A percentile compares a stretch with the other conserved stretches of the same genome.
These are phyloP conservation scores for Pipistrellus pygmaeus DNA, from an alignment of 2,797 vertebrate genomes.

Conservation along the genomic window DNA sequence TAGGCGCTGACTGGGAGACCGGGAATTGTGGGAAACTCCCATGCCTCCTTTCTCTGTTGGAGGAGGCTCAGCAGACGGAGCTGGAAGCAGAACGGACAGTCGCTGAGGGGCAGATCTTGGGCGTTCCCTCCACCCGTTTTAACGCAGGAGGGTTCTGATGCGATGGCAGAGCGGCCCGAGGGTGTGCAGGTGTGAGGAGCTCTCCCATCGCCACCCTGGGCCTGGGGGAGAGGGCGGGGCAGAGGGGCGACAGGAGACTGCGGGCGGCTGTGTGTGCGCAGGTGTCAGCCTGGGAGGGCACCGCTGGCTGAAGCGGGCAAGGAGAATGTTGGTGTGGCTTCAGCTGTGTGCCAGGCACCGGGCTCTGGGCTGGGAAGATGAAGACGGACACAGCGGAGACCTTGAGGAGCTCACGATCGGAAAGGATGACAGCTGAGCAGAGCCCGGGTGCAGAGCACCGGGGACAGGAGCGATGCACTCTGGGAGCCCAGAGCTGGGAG, in stretches of 20 bases:
- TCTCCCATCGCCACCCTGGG: background rate
- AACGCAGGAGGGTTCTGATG: background rate
- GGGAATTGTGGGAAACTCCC: background rate
- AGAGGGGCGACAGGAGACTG: background rate
- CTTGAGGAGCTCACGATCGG: background rate
- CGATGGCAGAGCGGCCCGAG: background rate
- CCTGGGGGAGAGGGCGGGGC: background rate
- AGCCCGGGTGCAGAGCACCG: background rate
- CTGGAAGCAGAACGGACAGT: background rate
- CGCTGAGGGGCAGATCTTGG: background rate
- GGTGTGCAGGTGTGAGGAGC: accelerated
- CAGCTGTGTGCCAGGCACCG: background rate
- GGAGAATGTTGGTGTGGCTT: background rate
- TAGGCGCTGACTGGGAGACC: background rate
- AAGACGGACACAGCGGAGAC: no score
- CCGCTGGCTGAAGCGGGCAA: background rate
- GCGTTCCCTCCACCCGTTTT: background rate
- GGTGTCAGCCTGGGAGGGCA: background rate
- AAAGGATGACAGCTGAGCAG: background rate
- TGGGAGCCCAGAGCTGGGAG: background rate
- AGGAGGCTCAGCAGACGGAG: background rate
- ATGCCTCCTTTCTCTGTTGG: background rate
- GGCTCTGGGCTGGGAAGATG: background rate
- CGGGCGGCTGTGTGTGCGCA: background rate
- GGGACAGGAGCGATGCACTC: background rate